phyloP scores from a whole-genome alignment of 2,797 vertebrate genomes.

The Megaceryle alcyon region DNA sequence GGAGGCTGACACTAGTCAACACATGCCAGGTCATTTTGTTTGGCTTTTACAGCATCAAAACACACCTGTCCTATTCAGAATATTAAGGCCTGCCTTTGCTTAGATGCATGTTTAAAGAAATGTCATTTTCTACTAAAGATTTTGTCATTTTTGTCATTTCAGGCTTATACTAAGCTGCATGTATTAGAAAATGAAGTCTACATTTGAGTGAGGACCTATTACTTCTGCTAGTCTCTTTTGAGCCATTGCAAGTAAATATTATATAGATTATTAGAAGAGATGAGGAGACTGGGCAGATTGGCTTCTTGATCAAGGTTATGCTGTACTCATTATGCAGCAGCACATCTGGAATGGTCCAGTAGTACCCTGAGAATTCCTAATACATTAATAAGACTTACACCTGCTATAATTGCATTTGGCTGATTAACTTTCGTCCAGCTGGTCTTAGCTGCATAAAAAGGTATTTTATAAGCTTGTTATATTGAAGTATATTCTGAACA shows the following conservation, averaged over 20 bases:
- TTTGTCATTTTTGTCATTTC: slow-evolving; percentile 37
- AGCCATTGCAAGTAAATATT: slow-evolving; percentile 54
- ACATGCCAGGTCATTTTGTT: not conserved
- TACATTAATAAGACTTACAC: slow-evolving; percentile 76
- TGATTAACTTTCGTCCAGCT: slow-evolving; percentile 83
- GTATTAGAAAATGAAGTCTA: slow-evolving; percentile 61
- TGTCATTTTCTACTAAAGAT: not conserved
- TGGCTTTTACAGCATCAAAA: not conserved
- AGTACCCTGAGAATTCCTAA: slow-evolving; percentile 76
- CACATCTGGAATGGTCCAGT: slow-evolving; percentile 74
- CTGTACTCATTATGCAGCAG: slow-evolving; percentile 70
- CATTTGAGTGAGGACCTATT: slow-evolving; percentile 57
- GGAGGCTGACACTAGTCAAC: not conserved
- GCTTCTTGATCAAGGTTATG: slow-evolving; percentile 73
- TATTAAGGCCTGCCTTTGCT: not conserved
- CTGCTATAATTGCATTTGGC: slow-evolving; percentile 75
- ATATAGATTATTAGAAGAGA: slow-evolving; percentile 55
- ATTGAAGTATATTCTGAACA: slow-evolving; percentile 69
- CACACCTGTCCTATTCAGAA: not conserved
- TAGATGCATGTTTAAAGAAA: not conserved
- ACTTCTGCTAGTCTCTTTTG: slow-evolving; percentile 59
- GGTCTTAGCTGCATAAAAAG: slow-evolving; percentile 79
- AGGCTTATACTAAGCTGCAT: not conserved
- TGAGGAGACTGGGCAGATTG: not conserved
- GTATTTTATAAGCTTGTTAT: slow-evolving; percentile 73